Percentiles rank a stretch among this genome's conserved stretches.
phyloP scores from a whole-genome alignment of 2,797 vertebrate species.

The Dromococcyx pavoninus region DNA sequence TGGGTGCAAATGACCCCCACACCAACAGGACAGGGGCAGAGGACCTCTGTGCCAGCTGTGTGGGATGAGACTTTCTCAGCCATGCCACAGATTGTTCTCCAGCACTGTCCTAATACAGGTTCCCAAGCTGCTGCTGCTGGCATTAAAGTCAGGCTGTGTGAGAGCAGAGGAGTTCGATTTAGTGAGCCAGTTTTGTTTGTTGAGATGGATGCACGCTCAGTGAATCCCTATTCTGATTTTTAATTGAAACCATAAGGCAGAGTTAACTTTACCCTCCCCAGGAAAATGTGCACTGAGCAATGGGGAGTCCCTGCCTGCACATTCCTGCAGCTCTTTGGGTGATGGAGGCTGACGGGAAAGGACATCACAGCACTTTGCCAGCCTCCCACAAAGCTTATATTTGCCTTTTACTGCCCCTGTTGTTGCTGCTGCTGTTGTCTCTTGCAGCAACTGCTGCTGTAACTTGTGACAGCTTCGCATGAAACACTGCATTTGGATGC shows the following conservation, averaged over 20 bases:
- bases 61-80: background rate
- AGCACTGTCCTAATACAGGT: accelerated
- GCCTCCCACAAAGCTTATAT: background rate
- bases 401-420: background rate
- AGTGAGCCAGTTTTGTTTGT: background rate
- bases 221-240: background rate
- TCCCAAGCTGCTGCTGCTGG: background rate
- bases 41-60: accelerated
- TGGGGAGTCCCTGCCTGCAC: background rate
- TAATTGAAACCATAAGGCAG: background rate
- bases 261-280: background rate
- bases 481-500: background rate
- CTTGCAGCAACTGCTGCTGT: background rate
- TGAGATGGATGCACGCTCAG: background rate
- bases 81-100: accelerated
- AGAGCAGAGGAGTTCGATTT: background rate
- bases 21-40: background rate
- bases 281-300: background rate
- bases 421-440: background rate
- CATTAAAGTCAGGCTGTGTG: background rate
- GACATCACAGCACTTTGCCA: background rate
- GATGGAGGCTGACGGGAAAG: background rate
- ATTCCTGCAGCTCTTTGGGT: background rate
- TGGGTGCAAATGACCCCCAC: background rate
- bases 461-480: background rate